These are phyloP conservation scores for Gadus chalcogrammus DNA, from an alignment of 2,113 vertebrate genomes.

Conservation along the genomic window DNA sequence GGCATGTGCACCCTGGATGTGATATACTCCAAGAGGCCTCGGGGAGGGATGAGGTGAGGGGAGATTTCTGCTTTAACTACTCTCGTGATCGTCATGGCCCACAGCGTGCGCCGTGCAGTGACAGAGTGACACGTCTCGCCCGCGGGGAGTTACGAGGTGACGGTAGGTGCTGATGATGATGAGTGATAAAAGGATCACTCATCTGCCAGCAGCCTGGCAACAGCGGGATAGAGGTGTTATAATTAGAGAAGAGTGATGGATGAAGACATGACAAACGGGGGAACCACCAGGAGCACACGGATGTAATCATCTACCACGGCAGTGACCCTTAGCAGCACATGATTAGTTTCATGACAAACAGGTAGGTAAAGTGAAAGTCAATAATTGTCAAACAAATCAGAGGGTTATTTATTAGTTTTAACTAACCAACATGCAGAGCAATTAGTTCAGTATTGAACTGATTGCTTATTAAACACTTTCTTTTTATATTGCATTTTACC, in stretches of 20 bases:
- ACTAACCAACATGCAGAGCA: not conserved
- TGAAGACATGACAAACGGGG: slow-evolving; percentile 50
- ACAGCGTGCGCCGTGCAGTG: not conserved
- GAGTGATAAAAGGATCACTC: slow-evolving; percentile 29
- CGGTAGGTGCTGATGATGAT: slow-evolving; percentile 15
- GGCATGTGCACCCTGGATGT: too few relatives aligned
- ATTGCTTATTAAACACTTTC: not conserved
- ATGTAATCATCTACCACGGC: slow-evolving; percentile 41
- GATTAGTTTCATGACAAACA: slow-evolving; percentile 41
- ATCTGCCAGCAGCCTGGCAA: slow-evolving; percentile 22
- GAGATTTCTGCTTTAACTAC: not conserved
- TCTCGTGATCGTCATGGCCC: slow-evolving; percentile 5
- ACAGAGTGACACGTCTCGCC: slow-evolving; percentile 23
- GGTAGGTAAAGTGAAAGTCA: not conserved
- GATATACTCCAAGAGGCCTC: too few relatives aligned
- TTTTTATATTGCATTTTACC: too few relatives aligned
- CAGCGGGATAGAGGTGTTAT: slow-evolving; percentile 28
- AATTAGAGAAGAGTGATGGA: slow-evolving; percentile 55
- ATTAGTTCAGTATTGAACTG: not conserved
- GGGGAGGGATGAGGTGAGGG: not conserved
- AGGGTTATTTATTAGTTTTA: not conserved
- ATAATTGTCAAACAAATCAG: not conserved
- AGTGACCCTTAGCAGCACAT: slow-evolving; percentile 47
- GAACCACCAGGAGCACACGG: slow-evolving; percentile 29
- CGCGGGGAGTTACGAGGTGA: not conserved